Conservation (phyloP, 2,888 invertebrate species). For the Andrena praecox region DNA sequence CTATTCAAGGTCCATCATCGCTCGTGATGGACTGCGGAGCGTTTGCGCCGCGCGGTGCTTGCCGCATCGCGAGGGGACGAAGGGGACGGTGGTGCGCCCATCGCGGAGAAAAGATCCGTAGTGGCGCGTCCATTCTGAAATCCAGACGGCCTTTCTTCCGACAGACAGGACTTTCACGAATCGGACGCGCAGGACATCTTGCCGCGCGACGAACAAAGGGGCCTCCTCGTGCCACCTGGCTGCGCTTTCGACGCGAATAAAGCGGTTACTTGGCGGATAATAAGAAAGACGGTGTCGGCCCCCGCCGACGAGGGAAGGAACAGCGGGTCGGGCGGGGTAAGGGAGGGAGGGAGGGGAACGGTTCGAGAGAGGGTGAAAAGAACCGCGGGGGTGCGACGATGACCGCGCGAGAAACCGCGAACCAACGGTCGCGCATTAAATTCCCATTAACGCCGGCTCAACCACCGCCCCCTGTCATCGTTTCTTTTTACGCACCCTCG, state of each 20-base stretch:
- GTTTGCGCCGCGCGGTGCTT: background rate
- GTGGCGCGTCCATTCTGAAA: conserved; percentile 20
- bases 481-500: conserved; percentile 9
- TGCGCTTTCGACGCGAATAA: conserved; percentile 44
- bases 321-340: background rate
- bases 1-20: background rate
- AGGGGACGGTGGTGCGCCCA: background rate
- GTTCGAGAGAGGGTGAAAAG: background rate
- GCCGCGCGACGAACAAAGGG: conserved; percentile 18
- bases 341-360: background rate
- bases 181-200: conserved; percentile 15
- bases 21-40: background rate
- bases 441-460: conserved; percentile 69
- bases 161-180: conserved; percentile 27
- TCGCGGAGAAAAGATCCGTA: conserved; percentile 19
- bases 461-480: background rate
- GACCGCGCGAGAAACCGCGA: conserved; percentile 33
- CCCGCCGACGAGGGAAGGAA: conserved; percentile 6
- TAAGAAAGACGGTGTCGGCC: conserved; percentile 25
- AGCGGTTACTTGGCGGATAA: conserved; percentile 41
- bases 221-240: conserved; percentile 21
- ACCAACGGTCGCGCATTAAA: conserved; percentile 64
- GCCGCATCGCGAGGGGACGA: background rate
- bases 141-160: conserved; percentile 20
- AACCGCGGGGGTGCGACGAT: conserved; percentile 12